phyloP scores from a whole-genome alignment of 2,113 vertebrate species.

The Galeopterus variegatus region DNA sequence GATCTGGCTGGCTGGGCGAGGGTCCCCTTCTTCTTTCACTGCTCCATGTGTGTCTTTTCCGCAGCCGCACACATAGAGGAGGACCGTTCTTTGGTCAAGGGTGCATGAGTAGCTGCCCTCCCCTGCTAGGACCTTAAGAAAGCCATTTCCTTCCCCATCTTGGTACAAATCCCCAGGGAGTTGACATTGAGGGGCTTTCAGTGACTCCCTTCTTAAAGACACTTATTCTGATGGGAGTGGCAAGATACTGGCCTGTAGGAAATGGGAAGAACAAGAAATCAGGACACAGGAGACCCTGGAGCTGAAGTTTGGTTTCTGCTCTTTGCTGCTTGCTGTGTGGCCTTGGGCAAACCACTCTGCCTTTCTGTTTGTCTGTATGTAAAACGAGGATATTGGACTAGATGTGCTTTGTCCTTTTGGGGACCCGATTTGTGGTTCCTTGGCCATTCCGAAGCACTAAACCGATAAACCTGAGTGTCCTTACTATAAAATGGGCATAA shows the following conservation, averaged over 20 bases:
- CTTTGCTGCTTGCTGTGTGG: background rate
- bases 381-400: background rate
- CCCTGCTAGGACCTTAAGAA: background rate
- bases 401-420: background rate
- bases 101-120: too few relatives aligned
- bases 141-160: background rate
- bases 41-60: too few relatives aligned
- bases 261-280: background rate
- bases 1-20: too few relatives aligned
- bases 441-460: background rate
- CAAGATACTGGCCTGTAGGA: background rate
- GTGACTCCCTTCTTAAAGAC: background rate
- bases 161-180: background rate
- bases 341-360: background rate
- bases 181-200: background rate
- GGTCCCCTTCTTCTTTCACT: too few relatives aligned
- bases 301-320: background rate
- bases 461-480: background rate
- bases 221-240: background rate
- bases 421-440: background rate
- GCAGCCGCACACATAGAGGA: too few relatives aligned
- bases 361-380: background rate
- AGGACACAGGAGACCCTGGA: background rate
- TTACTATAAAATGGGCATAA: background rate
- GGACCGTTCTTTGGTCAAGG: too few relatives aligned